These are phyloP conservation scores for Pocillopora meandrina DNA, from an alignment of 92 coral and sea anemone species.

Conservation along the genomic window DNA sequence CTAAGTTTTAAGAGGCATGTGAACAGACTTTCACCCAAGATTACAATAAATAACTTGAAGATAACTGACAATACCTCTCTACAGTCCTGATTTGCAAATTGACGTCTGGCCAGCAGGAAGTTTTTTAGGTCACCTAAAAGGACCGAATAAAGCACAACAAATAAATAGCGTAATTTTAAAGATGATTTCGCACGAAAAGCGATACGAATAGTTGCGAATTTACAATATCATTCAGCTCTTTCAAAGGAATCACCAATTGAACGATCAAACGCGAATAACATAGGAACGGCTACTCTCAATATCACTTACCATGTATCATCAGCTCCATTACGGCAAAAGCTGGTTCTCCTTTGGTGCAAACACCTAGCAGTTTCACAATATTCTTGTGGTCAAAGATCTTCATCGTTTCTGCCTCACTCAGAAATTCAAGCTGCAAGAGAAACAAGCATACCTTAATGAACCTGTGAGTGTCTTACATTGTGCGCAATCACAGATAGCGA, in stretches of 20 bases:
- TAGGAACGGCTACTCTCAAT: neutral
- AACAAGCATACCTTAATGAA: neutral
- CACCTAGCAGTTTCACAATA: slow-evolving; percentile 85
- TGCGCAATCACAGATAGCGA: no score
- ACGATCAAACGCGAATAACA: no score
- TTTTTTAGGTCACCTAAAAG: slow-evolving; percentile 73
- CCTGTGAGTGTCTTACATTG: no score
- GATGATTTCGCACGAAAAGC: no score
- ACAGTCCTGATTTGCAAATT: slow-evolving; percentile 73
- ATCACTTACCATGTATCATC: slow-evolving; percentile 75
- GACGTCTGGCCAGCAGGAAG: slow-evolving; percentile 81
- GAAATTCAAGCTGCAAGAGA: slow-evolving; percentile 69
- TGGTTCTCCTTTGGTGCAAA: slow-evolving; percentile 90
- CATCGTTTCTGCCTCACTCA: slow-evolving; percentile 93
- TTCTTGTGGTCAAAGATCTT: slow-evolving; percentile 78
- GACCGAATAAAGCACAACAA: neutral
- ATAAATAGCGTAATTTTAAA: neutral
- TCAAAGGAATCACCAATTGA: no score
- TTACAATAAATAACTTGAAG: neutral
- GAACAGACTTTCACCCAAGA: neutral
- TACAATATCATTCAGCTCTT: no score
- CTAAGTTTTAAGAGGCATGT: no score
- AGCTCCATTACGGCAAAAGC: slow-evolving; percentile 86
- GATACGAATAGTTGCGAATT: no score
- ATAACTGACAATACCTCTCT: slow-evolving; percentile 61